These are phyloP conservation scores for Muscicapa comitata DNA, from an alignment of 2,797 vertebrate genomes.

Conservation along the genomic window DNA sequence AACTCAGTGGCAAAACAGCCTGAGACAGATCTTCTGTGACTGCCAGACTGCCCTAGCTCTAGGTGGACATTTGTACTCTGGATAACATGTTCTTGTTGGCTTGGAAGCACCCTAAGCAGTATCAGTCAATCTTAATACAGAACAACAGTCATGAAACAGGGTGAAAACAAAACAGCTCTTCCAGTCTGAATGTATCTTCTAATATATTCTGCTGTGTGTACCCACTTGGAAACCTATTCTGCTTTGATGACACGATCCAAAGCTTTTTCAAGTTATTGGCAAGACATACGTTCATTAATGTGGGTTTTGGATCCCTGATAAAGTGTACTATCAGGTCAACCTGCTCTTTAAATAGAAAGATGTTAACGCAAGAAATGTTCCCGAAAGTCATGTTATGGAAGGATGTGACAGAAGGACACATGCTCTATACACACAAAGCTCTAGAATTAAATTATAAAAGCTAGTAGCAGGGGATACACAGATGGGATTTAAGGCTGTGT, in stretches of 20 bases:
- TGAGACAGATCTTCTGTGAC: background rate
- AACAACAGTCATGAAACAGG: background rate
- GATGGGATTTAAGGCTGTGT: background rate
- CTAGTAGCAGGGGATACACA: background rate
- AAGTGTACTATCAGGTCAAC: background rate
- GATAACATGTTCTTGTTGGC: background rate
- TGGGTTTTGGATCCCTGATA: background rate
- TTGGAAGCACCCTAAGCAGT: background rate
- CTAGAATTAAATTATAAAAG: background rate
- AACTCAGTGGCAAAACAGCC: background rate
- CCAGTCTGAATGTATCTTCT: background rate
- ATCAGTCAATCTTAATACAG: background rate
- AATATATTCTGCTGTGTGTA: background rate
- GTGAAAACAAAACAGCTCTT: background rate
- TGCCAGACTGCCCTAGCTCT: background rate
- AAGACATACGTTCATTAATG: background rate
- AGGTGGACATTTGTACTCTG: background rate
- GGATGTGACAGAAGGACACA: background rate
- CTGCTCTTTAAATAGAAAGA: background rate
- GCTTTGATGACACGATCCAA: background rate
- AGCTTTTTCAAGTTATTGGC: background rate
- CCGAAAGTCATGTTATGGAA: background rate
- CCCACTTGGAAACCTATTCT: background rate
- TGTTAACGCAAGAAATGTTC: background rate
- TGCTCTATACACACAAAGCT: background rate